A percentile compares a stretch with the other conserved stretches of the same genome.
phyloP scores from a whole-genome alignment of 2,113 vertebrate species.

The Vanacampus margaritifer region DNA sequence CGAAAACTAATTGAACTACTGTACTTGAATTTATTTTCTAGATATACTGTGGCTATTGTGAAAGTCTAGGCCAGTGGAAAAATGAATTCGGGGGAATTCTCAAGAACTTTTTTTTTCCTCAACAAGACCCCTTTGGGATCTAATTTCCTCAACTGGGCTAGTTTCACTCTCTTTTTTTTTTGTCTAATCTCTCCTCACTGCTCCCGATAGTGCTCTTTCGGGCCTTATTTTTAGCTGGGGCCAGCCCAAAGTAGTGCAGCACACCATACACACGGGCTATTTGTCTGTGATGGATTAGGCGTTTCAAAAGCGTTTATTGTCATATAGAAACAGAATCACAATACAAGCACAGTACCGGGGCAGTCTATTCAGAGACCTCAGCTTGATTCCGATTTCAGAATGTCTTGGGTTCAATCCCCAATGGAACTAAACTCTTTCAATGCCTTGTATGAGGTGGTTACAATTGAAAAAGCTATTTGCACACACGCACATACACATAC shows the following conservation, averaged over 20 bases:
- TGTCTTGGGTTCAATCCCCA: neutral
- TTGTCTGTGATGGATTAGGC: conserved; percentile 1
- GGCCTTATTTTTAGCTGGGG: conserved; percentile 50
- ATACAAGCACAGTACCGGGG: neutral
- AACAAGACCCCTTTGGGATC: conserved; percentile 39
- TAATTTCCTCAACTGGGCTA: conserved; percentile 40
- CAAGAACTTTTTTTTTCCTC: conserved; percentile 41
- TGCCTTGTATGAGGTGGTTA: neutral
- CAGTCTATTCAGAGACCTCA: neutral
- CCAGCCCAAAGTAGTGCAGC: conserved; percentile 38
- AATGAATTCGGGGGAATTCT: conserved; percentile 53
- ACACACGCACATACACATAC: too few species aligned
- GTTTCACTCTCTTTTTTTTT: conserved; percentile 23
- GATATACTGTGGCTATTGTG: conserved; percentile 50
- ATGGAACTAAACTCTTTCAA: neutral
- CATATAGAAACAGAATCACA: neutral
- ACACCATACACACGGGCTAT: conserved; percentile 38
- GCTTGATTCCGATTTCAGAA: neutral
- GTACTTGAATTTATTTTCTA: conserved; percentile 26
- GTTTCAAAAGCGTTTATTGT: conserved; percentile 3
- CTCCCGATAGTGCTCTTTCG: conserved; percentile 45
- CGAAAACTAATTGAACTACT: conserved; percentile 45
- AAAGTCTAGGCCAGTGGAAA: conserved; percentile 44
- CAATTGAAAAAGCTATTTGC: neutral
- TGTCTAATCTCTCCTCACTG: conserved; percentile 33